These are phyloP conservation scores for Sepiola atlantica DNA, from an alignment of 2,888 invertebrate genomes.

Conservation along the genomic window DNA sequence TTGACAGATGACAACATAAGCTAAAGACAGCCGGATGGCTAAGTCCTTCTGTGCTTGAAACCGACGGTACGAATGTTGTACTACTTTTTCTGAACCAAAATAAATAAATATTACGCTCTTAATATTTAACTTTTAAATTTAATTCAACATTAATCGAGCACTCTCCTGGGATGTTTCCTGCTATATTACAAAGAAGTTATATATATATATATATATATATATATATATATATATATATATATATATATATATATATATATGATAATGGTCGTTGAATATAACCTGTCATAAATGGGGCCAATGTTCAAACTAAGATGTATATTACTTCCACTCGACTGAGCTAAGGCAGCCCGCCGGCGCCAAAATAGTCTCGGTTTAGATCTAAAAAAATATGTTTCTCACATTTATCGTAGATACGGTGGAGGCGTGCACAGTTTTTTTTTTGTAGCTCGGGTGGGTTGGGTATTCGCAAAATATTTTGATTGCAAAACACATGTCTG, in stretches of 20 bases:
- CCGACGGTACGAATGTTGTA: too few relatives aligned
- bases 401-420: background rate
- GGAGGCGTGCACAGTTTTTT: background rate
- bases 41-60: too few relatives aligned
- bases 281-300: background rate
- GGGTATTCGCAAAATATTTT: background rate
- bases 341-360: background rate
- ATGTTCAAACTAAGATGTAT: slow-evolving; percentile 16
- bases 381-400: background rate
- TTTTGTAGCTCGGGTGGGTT: background rate
- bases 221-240: too few relatives aligned
- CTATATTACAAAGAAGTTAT: too few relatives aligned
- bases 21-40: too few relatives aligned
- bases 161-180: too few relatives aligned
- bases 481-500: background rate
- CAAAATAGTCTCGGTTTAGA: background rate
- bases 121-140: too few relatives aligned
- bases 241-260: background rate
- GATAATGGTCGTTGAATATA: background rate
- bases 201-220: too few relatives aligned
- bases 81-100: too few relatives aligned
- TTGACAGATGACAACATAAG: too few relatives aligned
- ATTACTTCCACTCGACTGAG: background rate
- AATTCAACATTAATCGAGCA: too few relatives aligned
- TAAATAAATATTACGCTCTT: too few relatives aligned